A percentile compares a stretch with the other conserved stretches of the same genome.
phyloP scores from a whole-genome alignment of 1,140 invertebrate species.

The Leptinotarsa undecemlineata region DNA sequence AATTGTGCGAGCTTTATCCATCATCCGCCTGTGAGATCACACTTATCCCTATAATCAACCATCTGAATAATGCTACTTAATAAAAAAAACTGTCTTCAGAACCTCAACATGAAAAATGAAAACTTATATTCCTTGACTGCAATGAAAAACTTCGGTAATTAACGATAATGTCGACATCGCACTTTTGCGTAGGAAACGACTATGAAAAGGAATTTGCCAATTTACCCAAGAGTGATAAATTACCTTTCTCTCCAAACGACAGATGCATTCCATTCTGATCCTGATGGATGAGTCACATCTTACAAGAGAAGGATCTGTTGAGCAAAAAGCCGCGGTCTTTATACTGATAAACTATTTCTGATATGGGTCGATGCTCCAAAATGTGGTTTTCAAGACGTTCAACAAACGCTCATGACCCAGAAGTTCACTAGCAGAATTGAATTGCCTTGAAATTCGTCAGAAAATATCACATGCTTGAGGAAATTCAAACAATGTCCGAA shows the following conservation, averaged over 20 bases:
- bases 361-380: no score
- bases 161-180: slow-evolving; percentile 7
- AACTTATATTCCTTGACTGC: neutral
- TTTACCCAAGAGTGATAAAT: neutral
- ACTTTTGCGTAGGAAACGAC: neutral
- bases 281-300: neutral
- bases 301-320: neutral
- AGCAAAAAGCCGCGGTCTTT: no score
- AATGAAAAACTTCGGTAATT: slow-evolving; percentile 2
- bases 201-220: neutral
- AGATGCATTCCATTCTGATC: neutral
- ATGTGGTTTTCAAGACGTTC: no score
- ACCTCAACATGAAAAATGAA: neutral
- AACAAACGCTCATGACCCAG: no score
- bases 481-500: no score
- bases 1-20: no score
- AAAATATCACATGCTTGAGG: no score
- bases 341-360: no score
- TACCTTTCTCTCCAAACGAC: neutral
- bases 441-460: no score
- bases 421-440: no score
- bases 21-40: neutral
- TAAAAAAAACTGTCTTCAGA: neutral
- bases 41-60: neutral
- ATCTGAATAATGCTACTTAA: neutral